Base-by-base conservation (phyloP, 2,113 vertebrate species). In the Petaurus breviceps region DNA sequence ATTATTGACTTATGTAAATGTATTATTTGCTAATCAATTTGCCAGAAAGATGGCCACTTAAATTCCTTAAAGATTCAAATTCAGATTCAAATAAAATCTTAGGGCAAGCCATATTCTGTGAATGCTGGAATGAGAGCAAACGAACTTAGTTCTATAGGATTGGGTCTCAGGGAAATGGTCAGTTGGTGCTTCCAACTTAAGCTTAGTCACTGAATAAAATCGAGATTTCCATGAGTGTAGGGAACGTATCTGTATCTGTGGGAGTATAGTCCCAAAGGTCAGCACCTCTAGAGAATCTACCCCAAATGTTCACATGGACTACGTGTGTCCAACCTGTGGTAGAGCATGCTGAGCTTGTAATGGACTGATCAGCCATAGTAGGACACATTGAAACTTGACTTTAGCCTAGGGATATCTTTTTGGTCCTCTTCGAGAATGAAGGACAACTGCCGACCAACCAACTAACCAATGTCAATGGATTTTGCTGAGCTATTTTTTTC, bases 191-290 rank as follows among this genome's bases (percentile, higher is more conserved):
- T 95, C 91, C 49, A 52, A 0, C 2, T 91, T 24, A 91, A 53
- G 47, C 54, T 54, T 90, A 47, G 10, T 95, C 91, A 46, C 49
- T 68, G 57, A 96, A 91, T 90, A 94, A 90, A 97, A 96, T n/a
- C 11, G 50, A 25, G 51, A 25, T 47, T 95, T 96, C 93, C 51
- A 52, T 37, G 50, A 91, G 46, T 68, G 90, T 90, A 94, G 95
- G 25, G 14, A 19, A 52, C 19, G 14, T 57, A 28, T 57, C 25
- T 52, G 14, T 57, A 28, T 57, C 25, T 57, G 25, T 57, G 55
- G 24, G 55, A 57, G 55, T 28, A 28, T 10, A 57, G 26, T 57
- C 55, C 55, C 26, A 57, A 26, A 57, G 25, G 55, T 25, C 55
- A 57, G 25, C 7, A 25, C 26, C 26, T 22, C 4, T 49, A 49